Conservation (phyloP, 2,888 invertebrate species). For the Caenorhabditis zanzibari region DNA sequence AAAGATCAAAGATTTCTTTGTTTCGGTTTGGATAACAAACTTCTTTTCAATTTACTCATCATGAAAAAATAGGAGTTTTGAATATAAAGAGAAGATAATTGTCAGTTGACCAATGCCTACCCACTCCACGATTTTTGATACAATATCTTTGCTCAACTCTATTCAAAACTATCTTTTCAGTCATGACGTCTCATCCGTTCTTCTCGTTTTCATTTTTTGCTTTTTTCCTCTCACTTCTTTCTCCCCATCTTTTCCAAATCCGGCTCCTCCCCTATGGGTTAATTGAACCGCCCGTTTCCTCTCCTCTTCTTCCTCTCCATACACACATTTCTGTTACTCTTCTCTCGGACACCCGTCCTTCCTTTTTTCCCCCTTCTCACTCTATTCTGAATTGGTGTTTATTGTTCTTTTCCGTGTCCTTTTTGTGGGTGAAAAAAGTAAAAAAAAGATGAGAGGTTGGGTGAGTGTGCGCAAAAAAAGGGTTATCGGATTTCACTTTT, state of each 20-base stretch:
- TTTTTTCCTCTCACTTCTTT: background rate
- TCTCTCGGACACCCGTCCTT: constrained; percentile 21
- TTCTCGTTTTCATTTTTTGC: constrained; percentile 11
- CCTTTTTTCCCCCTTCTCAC: background rate
- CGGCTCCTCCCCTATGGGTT: constrained; percentile 60
- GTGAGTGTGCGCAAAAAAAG: constrained; percentile 21
- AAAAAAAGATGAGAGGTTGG: background rate
- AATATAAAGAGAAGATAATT: too few species aligned
- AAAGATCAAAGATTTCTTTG: too few species aligned
- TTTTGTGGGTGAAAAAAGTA: constrained; percentile 10
- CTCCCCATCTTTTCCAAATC: constrained; percentile 39
- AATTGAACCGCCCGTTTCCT: constrained; percentile 60
- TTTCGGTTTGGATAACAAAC: too few species aligned
- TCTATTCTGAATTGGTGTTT: constrained; percentile 21
- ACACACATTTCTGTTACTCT: constrained; percentile 9
- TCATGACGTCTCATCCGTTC: background rate
- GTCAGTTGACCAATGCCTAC: too few species aligned
- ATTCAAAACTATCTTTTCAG: too few species aligned
- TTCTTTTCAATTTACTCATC: too few species aligned
- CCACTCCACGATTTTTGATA: too few species aligned
- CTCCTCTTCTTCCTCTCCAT: background rate
- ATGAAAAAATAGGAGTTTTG: too few species aligned
- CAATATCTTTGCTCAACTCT: too few species aligned
- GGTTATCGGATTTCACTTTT: constrained; percentile 35
- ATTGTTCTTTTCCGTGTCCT: constrained; percentile 42